A percentile compares a stretch with the other conserved stretches of the same genome.
phyloP scores from a whole-genome alignment of 2,113 vertebrate genomes.

The Desmodus rotundus region DNA sequence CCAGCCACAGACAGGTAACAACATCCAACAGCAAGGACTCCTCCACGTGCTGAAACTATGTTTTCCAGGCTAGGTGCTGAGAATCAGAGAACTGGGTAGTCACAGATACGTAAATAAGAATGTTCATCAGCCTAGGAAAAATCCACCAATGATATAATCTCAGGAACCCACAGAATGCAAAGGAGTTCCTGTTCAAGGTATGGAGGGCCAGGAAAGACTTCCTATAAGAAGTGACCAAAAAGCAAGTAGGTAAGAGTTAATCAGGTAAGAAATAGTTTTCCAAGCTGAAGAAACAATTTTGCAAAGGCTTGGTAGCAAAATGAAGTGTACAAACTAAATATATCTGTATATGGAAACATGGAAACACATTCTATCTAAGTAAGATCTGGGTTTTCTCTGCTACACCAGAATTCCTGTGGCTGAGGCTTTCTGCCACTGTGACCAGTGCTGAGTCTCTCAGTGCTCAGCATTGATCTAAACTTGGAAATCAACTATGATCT shows the following conservation, averaged over 20 bases:
- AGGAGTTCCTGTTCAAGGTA: fast-evolving
- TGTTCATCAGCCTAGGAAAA: not conserved
- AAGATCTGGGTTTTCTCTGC: not conserved
- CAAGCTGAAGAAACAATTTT: not conserved
- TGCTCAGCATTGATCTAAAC: not conserved
- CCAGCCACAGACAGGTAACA: not conserved
- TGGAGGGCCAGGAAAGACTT: not conserved
- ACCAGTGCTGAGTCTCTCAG: not conserved
- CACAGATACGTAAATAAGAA: not conserved
- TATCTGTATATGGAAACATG: not conserved
- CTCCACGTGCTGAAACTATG: not conserved
- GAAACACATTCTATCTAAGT: not conserved
- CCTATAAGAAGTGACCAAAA: not conserved
- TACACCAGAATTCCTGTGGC: not conserved
- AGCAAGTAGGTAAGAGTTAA: not conserved
- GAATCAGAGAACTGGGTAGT: not conserved
- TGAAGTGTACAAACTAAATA: not conserved
- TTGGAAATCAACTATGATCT: not conserved
- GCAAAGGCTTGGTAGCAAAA: not conserved
- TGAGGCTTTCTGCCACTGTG: not conserved
- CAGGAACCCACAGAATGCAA: not conserved
- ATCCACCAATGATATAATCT: not conserved
- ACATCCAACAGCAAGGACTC: not conserved
- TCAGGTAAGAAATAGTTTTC: not conserved
- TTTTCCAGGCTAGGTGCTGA: not conserved